Evolutionary conservation across 2,113 vertebrate species (phyloP).

Genomic region (Microtus richardsoni): DNA sequence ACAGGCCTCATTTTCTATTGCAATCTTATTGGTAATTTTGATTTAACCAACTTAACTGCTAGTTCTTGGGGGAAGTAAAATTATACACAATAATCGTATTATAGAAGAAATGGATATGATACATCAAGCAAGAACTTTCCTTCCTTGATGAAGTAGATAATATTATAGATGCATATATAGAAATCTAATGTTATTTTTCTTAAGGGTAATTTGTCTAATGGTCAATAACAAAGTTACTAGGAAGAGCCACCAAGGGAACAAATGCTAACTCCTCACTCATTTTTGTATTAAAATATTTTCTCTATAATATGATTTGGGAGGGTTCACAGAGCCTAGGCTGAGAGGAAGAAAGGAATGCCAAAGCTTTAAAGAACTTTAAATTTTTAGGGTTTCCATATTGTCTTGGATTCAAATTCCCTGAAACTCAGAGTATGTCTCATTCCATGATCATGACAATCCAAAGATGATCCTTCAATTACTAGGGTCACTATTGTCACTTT

Average conservation of each 20-base stretch:
- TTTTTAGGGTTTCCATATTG: background rate
- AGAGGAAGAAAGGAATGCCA: background rate
- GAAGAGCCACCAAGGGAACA: background rate
- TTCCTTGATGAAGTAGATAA: slow-evolving; percentile 75
- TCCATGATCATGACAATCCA: background rate
- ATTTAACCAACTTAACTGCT: slow-evolving; percentile 78
- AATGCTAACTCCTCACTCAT: background rate
- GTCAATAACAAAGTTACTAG: slow-evolving; percentile 51
- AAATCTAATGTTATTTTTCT: slow-evolving; percentile 60
- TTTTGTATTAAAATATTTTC: slow-evolving; percentile 45
- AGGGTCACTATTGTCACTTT: background rate
- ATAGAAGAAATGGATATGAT: slow-evolving; percentile 78
- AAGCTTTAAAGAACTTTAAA: background rate
- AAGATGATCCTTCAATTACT: background rate
- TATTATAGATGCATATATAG: slow-evolving; percentile 62
- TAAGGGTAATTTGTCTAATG: slow-evolving; percentile 64
- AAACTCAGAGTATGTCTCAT: background rate
- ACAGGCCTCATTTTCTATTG: slow-evolving; percentile 82
- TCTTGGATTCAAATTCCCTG: background rate
- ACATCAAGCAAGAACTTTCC: slow-evolving; percentile 78
- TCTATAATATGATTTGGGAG: background rate
- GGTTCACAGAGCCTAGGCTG: background rate
- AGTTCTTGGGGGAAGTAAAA: slow-evolving; percentile 76
- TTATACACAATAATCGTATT: slow-evolving; percentile 79
- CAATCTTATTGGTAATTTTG: slow-evolving; percentile 72